Evolutionary conservation across 2,888 invertebrate genomes (phyloP), one percentile per base, ranked within the genome.

Genomic region (Unio pictorum): DNA sequence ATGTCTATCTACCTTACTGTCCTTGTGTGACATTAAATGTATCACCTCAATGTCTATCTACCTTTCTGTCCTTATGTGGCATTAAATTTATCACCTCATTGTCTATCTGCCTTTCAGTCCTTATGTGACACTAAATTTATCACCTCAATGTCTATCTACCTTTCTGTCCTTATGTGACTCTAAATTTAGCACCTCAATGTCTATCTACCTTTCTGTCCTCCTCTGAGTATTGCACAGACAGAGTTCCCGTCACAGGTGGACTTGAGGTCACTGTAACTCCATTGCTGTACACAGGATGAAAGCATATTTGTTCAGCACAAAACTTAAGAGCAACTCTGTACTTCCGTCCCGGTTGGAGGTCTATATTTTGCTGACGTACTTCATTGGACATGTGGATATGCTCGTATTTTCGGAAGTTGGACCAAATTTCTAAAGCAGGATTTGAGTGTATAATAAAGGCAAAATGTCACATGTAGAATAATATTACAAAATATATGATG

Each of bases 191-290:
- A 45, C 45, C 45, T 45, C 1, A 3, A 11, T 45, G 45, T 45
- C 15, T 3, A 15, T 45, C 18, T 61, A 69, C 72, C 60, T 55
- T 30, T 23, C 62, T 45, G 2, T 59, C 64, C 17, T 26, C n/a
- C 23, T 55, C 58, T 20, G 62, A 59, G n/a, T 64, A 68, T 30
- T 55, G 55, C n/a, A 66, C 58, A 30, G 6, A n/a, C 11, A 72
- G 4, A n/a, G 30, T 26, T 15, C 71, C 74, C 30, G 64, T 54
- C 28, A 26, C 28, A 7, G 74, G 74, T 26, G 72, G 74, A 57
- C 60, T 72, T 26, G 74, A 66, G n/a, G 67, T 65, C 45, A 72
- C 56, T 23, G 68, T 72, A 8, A 74, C 71, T 26, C 74, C 74
- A 20, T 69, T 64, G 63, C 74, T 74, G 17, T 55, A 7, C 8